phyloP scores from a whole-genome alignment of 2,113 vertebrate species.

The Urocolius indicus region DNA sequence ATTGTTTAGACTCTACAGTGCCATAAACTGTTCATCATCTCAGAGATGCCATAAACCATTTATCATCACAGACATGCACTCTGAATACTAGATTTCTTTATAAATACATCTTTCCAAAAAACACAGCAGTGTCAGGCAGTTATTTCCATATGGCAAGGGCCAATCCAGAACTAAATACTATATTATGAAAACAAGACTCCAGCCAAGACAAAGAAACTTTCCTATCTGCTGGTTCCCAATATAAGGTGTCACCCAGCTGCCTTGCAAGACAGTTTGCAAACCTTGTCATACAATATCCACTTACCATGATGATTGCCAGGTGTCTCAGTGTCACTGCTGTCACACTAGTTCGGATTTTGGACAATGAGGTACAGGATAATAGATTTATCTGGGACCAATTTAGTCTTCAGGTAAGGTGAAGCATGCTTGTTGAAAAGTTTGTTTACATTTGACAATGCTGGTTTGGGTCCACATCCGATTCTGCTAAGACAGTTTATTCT shows the following conservation, averaged over 20 bases:
- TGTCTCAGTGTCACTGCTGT: neutral
- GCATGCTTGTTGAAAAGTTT: neutral
- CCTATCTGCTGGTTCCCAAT: neutral
- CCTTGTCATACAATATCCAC: neutral
- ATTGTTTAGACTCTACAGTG: neutral
- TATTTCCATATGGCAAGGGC: neutral
- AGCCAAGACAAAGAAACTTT: neutral
- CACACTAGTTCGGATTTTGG: neutral
- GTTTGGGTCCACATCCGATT: neutral
- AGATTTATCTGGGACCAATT: neutral
- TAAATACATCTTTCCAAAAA: neutral
- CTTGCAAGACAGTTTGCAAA: neutral
- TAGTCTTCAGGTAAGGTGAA: neutral
- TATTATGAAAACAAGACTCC: neutral
- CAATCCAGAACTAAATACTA: neutral
- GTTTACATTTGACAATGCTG: neutral
- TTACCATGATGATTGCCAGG: neutral
- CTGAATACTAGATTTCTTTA: neutral
- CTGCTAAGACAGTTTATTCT: neutral
- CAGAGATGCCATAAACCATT: neutral
- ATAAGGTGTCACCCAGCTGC: neutral
- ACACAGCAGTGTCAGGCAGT: neutral
- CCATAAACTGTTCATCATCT: neutral
- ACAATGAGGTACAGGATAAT: neutral
- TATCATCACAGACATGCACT: neutral